Conservation (phyloP, 2,888 invertebrate species). For the Artemia sinica region DNA sequence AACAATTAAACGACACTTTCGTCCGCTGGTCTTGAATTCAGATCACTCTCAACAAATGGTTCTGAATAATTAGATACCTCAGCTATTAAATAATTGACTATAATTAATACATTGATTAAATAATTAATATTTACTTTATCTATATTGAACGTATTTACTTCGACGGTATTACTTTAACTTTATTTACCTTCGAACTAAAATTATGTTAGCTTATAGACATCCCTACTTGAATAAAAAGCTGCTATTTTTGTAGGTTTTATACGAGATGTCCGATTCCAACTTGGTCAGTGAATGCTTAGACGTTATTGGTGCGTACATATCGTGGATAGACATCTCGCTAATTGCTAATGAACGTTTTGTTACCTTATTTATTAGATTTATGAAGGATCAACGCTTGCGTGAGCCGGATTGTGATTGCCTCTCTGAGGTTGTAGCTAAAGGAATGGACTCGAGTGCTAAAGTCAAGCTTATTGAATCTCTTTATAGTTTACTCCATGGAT, state of each 20-base stretch:
- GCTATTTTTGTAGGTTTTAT: constrained; percentile 14
- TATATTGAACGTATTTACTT: too few relatives aligned
- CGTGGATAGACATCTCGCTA: constrained; percentile 41
- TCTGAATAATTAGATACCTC: too few relatives aligned
- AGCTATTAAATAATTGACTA: too few relatives aligned
- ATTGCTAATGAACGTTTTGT: constrained; percentile 41
- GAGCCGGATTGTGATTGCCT: constrained; percentile 39
- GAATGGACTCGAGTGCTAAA: constrained; percentile 41
- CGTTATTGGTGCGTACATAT: constrained; percentile 38
- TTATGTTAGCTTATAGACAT: not conserved
- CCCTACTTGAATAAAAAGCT: not conserved
- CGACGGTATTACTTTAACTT: too few relatives aligned
- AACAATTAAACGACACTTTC: too few relatives aligned
- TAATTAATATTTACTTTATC: too few relatives aligned
- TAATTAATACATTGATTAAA: too few relatives aligned
- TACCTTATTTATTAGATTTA: constrained; percentile 34
- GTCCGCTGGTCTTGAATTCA: too few relatives aligned
- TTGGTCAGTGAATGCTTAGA: constrained; percentile 34
- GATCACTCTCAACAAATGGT: too few relatives aligned
- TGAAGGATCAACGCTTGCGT: constrained; percentile 29
- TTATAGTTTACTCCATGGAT: constrained; percentile 32
- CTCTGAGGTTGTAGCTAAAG: constrained; percentile 38
- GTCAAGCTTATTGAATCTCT: constrained; percentile 37
- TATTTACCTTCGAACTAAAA: too few relatives aligned
- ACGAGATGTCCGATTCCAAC: constrained; percentile 29